Evolutionary conservation across 2,797 vertebrate genomes (phyloP).

Genomic region (Helostoma temminkii): DNA sequence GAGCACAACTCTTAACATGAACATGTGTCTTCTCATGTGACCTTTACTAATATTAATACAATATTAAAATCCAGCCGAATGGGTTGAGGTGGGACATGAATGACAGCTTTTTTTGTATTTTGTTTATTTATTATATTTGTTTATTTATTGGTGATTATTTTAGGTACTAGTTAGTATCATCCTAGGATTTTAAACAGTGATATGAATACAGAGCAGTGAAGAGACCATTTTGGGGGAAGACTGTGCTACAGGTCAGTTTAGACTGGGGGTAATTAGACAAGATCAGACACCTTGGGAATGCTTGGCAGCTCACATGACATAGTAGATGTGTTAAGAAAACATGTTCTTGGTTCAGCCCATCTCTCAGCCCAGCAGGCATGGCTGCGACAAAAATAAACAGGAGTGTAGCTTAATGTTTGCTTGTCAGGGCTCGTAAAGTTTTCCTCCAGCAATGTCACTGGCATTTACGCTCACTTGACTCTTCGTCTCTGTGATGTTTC

Average conservation of each 20-base stretch:
- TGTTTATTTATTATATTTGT: too few relatives aligned
- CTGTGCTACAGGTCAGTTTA: constrained; percentile 10
- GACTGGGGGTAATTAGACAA: constrained; percentile 48
- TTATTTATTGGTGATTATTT: too few relatives aligned
- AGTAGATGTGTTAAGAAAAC: not conserved
- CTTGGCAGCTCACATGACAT: constrained; percentile 26
- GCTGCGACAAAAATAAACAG: constrained; percentile 30
- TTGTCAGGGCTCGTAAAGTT: constrained; percentile 47
- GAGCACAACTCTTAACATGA: too few relatives aligned
- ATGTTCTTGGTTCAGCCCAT: not conserved
- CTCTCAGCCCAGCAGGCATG: constrained; percentile 22
- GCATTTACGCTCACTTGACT: constrained; percentile 36
- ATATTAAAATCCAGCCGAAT: too few relatives aligned
- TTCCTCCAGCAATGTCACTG: constrained; percentile 31
- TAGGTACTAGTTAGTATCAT: fast-evolving
- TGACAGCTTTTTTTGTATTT: too few relatives aligned
- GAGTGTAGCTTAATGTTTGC: constrained; percentile 28
- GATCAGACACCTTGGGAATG: constrained; percentile 57
- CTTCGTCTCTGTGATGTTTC: constrained; percentile 32
- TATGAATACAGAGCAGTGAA: not conserved
- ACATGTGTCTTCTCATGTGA: too few relatives aligned
- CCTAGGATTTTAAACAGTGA: too few relatives aligned
- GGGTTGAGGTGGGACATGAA: too few relatives aligned
- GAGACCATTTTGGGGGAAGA: not conserved
- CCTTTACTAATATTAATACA: too few relatives aligned